A percentile compares a stretch with the other conserved stretches of the same genome.
These are phyloP conservation scores for Prosopocoilus inquinatus DNA, from an alignment of 2,888 invertebrate species.

Conservation along the genomic window DNA sequence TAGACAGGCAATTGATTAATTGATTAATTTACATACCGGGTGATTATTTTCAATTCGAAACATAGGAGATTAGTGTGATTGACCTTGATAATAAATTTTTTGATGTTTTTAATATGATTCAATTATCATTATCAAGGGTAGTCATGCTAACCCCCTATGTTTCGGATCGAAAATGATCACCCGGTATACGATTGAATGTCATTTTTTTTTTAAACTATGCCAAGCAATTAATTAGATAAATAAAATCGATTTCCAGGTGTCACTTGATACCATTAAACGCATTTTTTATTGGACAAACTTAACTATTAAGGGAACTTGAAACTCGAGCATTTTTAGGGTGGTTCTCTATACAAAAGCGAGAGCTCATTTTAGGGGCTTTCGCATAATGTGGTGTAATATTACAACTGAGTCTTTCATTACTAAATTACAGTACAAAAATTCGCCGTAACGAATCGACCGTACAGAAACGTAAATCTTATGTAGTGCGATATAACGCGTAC, in stretches of 20 bases:
- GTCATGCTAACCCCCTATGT: too few relatives aligned
- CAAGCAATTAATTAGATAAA: slow-evolving; percentile 9
- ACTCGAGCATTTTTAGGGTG: slow-evolving; percentile 42
- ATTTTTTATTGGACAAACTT: slow-evolving; percentile 45
- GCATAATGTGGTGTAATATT: slow-evolving; percentile 44
- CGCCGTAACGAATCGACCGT: background rate
- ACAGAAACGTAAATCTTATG: background rate
- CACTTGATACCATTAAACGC: slow-evolving; percentile 40
- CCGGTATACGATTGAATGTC: too few relatives aligned
- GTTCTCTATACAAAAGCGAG: slow-evolving; percentile 39
- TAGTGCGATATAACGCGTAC: too few relatives aligned
- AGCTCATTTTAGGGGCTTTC: slow-evolving; percentile 49
- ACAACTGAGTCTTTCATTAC: slow-evolving; percentile 42
- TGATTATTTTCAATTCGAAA: too few relatives aligned
- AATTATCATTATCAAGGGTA: too few relatives aligned
- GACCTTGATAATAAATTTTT: too few relatives aligned
- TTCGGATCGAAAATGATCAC: too few relatives aligned
- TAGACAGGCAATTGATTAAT: too few relatives aligned
- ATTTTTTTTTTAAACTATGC: too few relatives aligned
- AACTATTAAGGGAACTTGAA: slow-evolving; percentile 41
- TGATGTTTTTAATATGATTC: too few relatives aligned
- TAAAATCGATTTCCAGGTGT: slow-evolving; percentile 31
- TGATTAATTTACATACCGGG: too few relatives aligned
- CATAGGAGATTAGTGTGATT: too few relatives aligned
- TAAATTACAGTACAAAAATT: slow-evolving; percentile 33